Conservation (phyloP, 2,113 vertebrate species). For the Zosterops pallidus region DNA sequence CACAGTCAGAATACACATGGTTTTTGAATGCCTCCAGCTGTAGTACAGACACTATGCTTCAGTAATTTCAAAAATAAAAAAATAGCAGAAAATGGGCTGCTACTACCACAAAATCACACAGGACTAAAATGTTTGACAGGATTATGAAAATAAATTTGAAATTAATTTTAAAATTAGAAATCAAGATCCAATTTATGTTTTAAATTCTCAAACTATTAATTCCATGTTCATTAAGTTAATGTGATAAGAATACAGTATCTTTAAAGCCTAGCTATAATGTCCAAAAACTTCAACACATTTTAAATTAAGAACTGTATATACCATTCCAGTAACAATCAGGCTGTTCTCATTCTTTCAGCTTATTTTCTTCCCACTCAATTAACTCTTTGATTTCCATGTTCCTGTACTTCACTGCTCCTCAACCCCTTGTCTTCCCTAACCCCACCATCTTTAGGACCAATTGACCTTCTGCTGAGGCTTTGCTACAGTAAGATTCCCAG, state of each 20-base stretch:
- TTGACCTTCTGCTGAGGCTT: neutral
- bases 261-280: neutral
- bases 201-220: conserved; percentile 37
- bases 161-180: conserved; percentile 31
- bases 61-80: neutral
- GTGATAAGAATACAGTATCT: neutral
- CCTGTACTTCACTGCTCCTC: neutral
- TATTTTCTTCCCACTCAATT: neutral
- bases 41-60: neutral
- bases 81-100: neutral
- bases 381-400: neutral
- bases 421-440: neutral
- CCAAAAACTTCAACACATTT: neutral
- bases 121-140: neutral
- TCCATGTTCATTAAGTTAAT: neutral
- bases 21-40: neutral
- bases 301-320: neutral
- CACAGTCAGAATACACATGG: neutral
- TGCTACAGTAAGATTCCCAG: neutral
- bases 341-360: neutral
- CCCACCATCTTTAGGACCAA: neutral
- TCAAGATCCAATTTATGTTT: conserved; percentile 10
- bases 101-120: neutral
- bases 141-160: conserved; percentile 2
- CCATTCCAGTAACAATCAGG: neutral